These are phyloP conservation scores for Congeria kusceri DNA, from an alignment of 2,888 invertebrate species.

Conservation along the genomic window DNA sequence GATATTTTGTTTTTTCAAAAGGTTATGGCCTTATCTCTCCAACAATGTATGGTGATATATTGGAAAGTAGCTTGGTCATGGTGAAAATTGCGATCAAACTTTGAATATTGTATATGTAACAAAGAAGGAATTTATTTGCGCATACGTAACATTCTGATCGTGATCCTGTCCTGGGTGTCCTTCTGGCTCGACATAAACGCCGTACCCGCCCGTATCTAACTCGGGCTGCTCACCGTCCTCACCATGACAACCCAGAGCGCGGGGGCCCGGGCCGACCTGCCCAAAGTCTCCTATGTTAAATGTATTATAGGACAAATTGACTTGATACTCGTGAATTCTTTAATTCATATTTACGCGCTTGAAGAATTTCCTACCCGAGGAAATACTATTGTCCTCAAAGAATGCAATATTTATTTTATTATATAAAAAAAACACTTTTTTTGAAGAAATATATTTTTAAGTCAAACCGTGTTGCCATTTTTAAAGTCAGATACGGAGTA, in stretches of 20 bases:
- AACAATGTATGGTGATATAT: too few species aligned
- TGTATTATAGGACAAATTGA: conserved; percentile 16
- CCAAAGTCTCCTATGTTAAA: conserved; percentile 77
- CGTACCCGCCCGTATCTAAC: conserved; percentile 74
- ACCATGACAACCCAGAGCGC: conserved; percentile 80
- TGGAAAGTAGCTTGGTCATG: too few species aligned
- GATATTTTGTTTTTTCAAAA: too few species aligned
- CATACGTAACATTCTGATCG: conserved; percentile 86
- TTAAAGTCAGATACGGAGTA: too few species aligned
- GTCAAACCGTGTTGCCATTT: too few species aligned
- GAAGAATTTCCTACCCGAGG: not conserved
- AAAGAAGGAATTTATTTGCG: too few species aligned
- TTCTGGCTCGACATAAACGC: conserved; percentile 85
- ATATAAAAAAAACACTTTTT: not conserved
- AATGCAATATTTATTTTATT: too few species aligned
- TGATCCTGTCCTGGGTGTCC: conserved; percentile 90
- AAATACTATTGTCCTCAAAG: too few species aligned
- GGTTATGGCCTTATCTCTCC: too few species aligned
- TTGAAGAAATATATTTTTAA: not conserved
- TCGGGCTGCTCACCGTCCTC: conserved; percentile 72
- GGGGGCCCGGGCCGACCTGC: conserved; percentile 71
- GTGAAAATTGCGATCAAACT: too few species aligned
- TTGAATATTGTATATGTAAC: too few species aligned
- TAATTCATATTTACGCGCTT: not conserved
- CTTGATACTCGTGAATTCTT: too few species aligned